phyloP scores from a whole-genome alignment of 2,888 invertebrate genomes.

The Aporophyla lueneburgensis region DNA sequence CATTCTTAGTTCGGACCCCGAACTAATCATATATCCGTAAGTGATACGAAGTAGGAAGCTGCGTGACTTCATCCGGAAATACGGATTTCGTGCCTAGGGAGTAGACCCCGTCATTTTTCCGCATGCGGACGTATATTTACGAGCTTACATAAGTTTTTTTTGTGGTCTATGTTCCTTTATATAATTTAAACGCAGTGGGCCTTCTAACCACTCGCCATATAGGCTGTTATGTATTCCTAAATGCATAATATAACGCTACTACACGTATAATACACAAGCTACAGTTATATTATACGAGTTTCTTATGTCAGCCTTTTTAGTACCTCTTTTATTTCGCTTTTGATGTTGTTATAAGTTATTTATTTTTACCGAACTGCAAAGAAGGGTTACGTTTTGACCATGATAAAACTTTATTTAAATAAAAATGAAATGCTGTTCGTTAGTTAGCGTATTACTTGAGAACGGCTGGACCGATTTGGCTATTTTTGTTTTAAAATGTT shows the following conservation, averaged over 20 bases:
- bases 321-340: constrained; percentile 19
- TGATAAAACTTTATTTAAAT: not conserved
- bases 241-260: constrained; percentile 86
- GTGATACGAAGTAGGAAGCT: no score
- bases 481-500: not conserved
- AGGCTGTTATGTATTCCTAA: constrained; percentile 85
- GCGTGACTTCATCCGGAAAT: not conserved
- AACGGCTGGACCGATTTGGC: not conserved
- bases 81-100: no score
- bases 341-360: constrained; percentile 30
- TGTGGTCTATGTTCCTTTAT: constrained; percentile 67
- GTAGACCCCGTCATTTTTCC: not conserved
- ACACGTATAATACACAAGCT: constrained; percentile 86
- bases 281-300: constrained; percentile 86
- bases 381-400: not conserved
- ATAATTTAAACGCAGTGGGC: constrained; percentile 71
- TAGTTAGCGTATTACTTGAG: not conserved
- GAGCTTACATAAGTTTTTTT: not conserved
- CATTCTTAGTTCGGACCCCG: not conserved
- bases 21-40: not conserved
- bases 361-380: not conserved
- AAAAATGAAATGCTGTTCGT: not conserved
- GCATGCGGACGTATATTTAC: constrained; percentile 15
- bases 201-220: constrained; percentile 81
- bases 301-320: constrained; percentile 81